Evolutionary conservation across 2,113 vertebrate species (phyloP).

Genomic region (Ellobius talpinus): DNA sequence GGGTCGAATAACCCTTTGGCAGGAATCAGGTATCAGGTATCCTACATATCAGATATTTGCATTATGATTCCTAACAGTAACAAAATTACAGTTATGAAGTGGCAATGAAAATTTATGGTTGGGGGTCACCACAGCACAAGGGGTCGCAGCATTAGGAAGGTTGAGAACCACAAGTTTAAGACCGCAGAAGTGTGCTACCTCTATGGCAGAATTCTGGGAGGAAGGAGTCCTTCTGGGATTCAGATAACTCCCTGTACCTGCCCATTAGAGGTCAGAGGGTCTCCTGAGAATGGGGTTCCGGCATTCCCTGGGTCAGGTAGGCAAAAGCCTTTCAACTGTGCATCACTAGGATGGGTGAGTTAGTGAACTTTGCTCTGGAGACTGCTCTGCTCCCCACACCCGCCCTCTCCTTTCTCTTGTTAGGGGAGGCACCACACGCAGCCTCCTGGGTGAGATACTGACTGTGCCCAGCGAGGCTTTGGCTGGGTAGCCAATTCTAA

Average conservation of each 20-base stretch:
- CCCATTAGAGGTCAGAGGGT: background rate
- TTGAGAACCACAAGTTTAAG: background rate
- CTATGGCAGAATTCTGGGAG: background rate
- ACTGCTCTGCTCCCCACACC: background rate
- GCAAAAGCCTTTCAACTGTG: background rate
- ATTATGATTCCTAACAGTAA: background rate
- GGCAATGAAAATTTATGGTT: background rate
- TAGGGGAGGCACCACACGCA: background rate
- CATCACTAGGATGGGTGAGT: background rate
- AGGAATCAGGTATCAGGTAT: background rate
- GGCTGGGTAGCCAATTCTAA: slow-evolving; percentile 48
- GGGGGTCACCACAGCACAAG: background rate
- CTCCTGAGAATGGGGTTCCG: background rate
- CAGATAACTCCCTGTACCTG: background rate
- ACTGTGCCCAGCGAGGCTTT: background rate
- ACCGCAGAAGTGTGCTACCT: background rate
- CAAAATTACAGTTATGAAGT: background rate
- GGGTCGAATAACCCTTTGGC: background rate
- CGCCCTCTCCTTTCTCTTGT: slow-evolving; percentile 9
- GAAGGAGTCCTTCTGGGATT: background rate
- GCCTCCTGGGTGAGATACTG: background rate
- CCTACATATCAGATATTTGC: background rate
- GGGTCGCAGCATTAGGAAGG: background rate
- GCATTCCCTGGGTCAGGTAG: background rate
- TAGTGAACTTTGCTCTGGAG: background rate